phyloP scores from a whole-genome alignment of 2,797 vertebrate species.

The Helostoma temminkii region DNA sequence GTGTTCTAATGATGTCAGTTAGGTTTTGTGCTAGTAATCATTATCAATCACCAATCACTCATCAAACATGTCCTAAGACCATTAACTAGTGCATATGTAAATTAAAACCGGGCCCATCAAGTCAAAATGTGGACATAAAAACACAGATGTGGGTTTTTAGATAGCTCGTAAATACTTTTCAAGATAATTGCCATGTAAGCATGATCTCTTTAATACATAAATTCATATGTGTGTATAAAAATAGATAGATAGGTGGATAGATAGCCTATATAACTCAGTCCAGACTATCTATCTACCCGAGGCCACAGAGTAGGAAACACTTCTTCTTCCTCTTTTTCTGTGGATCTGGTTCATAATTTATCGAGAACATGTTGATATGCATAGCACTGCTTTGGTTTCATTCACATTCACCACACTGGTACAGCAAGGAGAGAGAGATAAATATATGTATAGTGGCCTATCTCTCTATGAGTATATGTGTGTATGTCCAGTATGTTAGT shows the following conservation, averaged over 20 bases:
- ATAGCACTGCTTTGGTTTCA: constrained; percentile 40
- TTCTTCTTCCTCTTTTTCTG: constrained; percentile 39
- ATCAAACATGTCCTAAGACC: constrained; percentile 3
- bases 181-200: constrained; percentile 7
- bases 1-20: not conserved
- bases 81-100: constrained; percentile 10
- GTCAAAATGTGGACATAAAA: not conserved
- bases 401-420: constrained; percentile 55
- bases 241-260: no score
- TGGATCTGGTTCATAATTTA: constrained; percentile 72
- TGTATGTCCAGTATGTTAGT: not conserved
- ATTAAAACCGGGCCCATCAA: not conserved
- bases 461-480: not conserved
- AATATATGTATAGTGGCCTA: constrained; percentile 37
- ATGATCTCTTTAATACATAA: no score
- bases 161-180: constrained; percentile 9
- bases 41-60: no score
- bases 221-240: no score
- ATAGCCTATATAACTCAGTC: no score
- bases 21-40: constrained; percentile 6
- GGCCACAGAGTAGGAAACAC: constrained; percentile 19
- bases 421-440: constrained; percentile 20
- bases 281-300: no score
- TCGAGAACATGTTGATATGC: constrained; percentile 67
- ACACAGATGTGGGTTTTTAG: constrained; percentile 4